Evolutionary conservation across 1,140 invertebrate species (phyloP).

Genomic region (Drosophila suzukii): DNA sequence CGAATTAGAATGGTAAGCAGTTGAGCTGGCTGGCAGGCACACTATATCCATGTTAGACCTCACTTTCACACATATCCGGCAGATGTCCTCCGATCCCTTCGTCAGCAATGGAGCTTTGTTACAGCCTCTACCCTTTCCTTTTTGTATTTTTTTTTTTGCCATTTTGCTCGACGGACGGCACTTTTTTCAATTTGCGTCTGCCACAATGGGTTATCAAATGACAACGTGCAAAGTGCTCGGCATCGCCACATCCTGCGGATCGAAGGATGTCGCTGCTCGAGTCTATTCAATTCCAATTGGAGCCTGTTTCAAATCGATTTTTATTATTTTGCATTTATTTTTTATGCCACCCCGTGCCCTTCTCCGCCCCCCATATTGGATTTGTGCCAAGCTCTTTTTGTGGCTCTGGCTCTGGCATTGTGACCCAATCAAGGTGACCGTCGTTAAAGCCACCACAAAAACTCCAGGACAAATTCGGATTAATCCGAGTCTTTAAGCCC

Average conservation of each 20-base stretch:
- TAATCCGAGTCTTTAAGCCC: constrained; percentile 49
- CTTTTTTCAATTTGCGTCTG: constrained; percentile 80
- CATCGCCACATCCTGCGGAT: constrained; percentile 58
- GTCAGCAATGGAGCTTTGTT: constrained; percentile 19
- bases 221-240: constrained; percentile 71
- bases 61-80: constrained; percentile 47
- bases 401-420: constrained; percentile 33
- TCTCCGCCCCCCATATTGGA: constrained; percentile 3
- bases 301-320: constrained; percentile 82
- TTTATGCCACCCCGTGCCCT: constrained; percentile 9
- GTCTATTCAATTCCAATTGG: constrained; percentile 80
- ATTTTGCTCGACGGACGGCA: constrained; percentile 49
- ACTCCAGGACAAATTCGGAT: constrained; percentile 61
- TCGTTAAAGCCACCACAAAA: constrained; percentile 46
- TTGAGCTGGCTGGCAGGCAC: constrained; percentile 13
- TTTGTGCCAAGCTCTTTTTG: constrained; percentile 29
- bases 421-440: constrained; percentile 52
- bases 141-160: constrained; percentile 20
- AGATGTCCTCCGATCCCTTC: constrained; percentile 35
- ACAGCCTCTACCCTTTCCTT: constrained; percentile 2
- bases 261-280: constrained; percentile 31
- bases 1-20: constrained; percentile 23
- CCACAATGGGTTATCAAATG: constrained; percentile 82
- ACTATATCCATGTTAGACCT: constrained; percentile 52
- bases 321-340: constrained; percentile 74